Conservation (phyloP, 2,113 vertebrate species). For the Heloderma charlesbogerti region DNA sequence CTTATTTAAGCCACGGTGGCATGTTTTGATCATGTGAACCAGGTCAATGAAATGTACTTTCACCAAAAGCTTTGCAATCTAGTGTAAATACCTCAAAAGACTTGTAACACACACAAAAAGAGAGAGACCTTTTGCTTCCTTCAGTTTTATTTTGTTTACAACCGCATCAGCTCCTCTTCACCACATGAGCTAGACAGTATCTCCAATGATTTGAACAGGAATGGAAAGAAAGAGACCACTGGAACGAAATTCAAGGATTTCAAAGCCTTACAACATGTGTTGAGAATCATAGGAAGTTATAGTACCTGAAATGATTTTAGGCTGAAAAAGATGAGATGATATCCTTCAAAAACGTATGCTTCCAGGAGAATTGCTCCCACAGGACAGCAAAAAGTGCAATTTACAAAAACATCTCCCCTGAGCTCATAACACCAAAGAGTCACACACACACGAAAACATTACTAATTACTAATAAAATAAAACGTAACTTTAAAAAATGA, state of each 20-base stretch:
- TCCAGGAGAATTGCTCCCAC: background rate
- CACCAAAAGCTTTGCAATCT: background rate
- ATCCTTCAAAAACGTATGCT: slow-evolving; percentile 7
- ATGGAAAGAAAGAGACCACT: background rate
- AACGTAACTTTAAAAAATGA: background rate
- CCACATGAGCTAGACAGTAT: background rate
- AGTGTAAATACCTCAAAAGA: background rate
- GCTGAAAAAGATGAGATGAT: background rate
- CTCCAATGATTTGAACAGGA: accelerated
- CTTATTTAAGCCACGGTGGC: no score
- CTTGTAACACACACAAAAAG: background rate
- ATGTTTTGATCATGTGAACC: no score
- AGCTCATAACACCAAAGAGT: background rate
- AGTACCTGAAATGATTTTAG: slow-evolving; percentile 4
- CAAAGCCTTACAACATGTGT: background rate
- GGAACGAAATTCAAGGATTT: background rate
- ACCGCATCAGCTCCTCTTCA: background rate
- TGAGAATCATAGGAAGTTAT: background rate
- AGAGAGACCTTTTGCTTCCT: background rate
- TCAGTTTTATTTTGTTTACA: background rate
- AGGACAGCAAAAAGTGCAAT: slow-evolving; percentile 26
- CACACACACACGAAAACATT: background rate
- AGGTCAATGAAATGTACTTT: background rate
- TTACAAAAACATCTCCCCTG: slow-evolving; percentile 3
- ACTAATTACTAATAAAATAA: background rate